Conservation (phyloP, 1,140 invertebrate genomes). For the Caenorhabditis briggsae region DNA sequence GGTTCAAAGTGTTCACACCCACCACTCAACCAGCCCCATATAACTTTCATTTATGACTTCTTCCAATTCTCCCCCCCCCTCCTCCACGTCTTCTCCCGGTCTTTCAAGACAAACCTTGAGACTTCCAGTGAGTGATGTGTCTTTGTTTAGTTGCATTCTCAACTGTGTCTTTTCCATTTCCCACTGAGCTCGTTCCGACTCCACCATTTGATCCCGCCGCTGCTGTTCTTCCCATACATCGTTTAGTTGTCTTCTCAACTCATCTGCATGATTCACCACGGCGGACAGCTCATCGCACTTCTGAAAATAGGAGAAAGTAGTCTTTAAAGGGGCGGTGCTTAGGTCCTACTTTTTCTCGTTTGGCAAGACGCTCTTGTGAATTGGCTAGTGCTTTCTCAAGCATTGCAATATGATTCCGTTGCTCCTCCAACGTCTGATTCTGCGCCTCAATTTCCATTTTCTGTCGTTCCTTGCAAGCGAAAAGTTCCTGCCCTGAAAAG, state of each 20-base stretch:
- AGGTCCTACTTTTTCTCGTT: slow-evolving; percentile 88
- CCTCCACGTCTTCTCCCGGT: too few relatives aligned
- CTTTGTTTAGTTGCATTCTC: slow-evolving; percentile 65
- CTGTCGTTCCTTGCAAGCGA: slow-evolving; percentile 88
- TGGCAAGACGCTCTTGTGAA: slow-evolving; percentile 88
- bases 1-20: background rate
- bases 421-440: slow-evolving; percentile 88
- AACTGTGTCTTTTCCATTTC: slow-evolving; percentile 67
- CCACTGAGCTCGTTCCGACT: slow-evolving; percentile 63
- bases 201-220: slow-evolving; percentile 55
- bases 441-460: slow-evolving; percentile 91
- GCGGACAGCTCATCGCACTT: slow-evolving; percentile 59
- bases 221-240: slow-evolving; percentile 57
- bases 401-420: slow-evolving; percentile 91
- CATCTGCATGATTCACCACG: slow-evolving; percentile 38
- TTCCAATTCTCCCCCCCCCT: too few relatives aligned
- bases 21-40: background rate
- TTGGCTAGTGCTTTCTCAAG: slow-evolving; percentile 90
- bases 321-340: background rate
- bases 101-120: slow-evolving; percentile 33
- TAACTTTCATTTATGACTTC: slow-evolving; percentile 7
- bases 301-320: slow-evolving; percentile 49
- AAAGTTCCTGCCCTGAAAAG: slow-evolving; percentile 86
- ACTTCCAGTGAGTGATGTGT: slow-evolving; percentile 49
- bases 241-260: slow-evolving; percentile 55